Evolutionary conservation across 1,140 invertebrate species (phyloP).

Genomic region (Eurosta solidaginis): DNA sequence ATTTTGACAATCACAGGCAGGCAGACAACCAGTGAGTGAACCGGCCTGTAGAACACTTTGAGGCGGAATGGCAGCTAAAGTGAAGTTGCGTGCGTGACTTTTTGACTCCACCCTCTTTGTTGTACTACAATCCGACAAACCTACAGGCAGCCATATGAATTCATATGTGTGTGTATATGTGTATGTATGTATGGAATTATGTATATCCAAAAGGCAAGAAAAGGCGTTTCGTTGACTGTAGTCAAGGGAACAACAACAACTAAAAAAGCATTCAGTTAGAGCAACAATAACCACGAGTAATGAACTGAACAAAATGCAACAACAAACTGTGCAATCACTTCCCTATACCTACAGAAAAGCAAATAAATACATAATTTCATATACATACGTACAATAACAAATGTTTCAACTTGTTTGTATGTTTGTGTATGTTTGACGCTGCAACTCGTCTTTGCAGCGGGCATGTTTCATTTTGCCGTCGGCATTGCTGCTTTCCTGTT

Average conservation of each 20-base stretch:
- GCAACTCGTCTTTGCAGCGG: neutral
- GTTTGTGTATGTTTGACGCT: neutral
- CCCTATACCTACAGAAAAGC: neutral
- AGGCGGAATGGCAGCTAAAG: neutral
- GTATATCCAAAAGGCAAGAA: neutral
- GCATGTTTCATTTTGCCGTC: constrained; percentile 15
- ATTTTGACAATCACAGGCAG: constrained; percentile 12
- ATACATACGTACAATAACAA: neutral
- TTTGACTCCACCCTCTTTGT: constrained; percentile 3
- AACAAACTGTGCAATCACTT: neutral
- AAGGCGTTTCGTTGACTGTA: neutral
- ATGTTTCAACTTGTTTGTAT: neutral
- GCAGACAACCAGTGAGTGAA: neutral
- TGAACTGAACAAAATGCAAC: neutral
- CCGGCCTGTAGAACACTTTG: neutral
- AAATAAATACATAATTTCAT: neutral
- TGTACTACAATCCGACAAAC: neutral
- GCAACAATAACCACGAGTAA: neutral
- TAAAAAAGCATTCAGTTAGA: neutral
- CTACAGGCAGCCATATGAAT: neutral
- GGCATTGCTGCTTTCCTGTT: neutral
- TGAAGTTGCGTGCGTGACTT: constrained; percentile 20
- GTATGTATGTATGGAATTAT: neutral
- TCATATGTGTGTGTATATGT: neutral
- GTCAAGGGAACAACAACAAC: neutral